A percentile compares a stretch with the other conserved stretches of the same genome.
Evolutionary conservation across 2,797 vertebrate species (phyloP).

Genomic region (Coreius guichenoti): DNA sequence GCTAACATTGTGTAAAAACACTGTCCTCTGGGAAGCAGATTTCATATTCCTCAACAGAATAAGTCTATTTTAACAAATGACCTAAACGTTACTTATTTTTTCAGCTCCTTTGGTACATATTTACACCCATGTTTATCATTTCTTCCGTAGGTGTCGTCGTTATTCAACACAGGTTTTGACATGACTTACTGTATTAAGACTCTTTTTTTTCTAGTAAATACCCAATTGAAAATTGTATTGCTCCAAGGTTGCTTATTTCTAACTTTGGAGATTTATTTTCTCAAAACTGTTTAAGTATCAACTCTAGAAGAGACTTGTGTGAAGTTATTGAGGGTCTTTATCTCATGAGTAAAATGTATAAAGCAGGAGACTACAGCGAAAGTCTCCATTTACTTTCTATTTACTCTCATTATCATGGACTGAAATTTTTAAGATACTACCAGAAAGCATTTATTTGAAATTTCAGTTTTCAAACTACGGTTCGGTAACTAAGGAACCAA

Average conservation of each 20-base stretch:
- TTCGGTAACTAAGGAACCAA: not conserved
- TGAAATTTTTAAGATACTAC: not conserved
- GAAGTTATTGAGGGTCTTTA: not conserved
- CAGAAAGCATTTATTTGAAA: not conserved
- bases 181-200: not conserved
- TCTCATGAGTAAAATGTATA: not conserved
- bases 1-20: constrained; percentile 45
- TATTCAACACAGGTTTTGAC: not conserved
- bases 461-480: not conserved
- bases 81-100: not conserved
- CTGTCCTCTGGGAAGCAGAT: constrained; percentile 44
- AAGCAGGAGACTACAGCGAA: not conserved
- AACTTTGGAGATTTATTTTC: not conserved
- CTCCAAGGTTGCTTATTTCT: not conserved
- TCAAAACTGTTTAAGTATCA: not conserved
- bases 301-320: not conserved
- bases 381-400: not conserved
- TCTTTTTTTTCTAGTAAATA: not conserved
- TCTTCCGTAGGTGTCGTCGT: not conserved
- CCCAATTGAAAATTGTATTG: not conserved
- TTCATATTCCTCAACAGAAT: constrained; percentile 12
- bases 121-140: not conserved
- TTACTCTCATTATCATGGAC: not conserved
- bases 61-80: constrained; percentile 23
- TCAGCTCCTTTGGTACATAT: constrained; percentile 7